A percentile compares a stretch with the other conserved stretches of the same genome.
phyloP scores from a whole-genome alignment of 2,888 invertebrate genomes.

The Mystacides longicornis region DNA sequence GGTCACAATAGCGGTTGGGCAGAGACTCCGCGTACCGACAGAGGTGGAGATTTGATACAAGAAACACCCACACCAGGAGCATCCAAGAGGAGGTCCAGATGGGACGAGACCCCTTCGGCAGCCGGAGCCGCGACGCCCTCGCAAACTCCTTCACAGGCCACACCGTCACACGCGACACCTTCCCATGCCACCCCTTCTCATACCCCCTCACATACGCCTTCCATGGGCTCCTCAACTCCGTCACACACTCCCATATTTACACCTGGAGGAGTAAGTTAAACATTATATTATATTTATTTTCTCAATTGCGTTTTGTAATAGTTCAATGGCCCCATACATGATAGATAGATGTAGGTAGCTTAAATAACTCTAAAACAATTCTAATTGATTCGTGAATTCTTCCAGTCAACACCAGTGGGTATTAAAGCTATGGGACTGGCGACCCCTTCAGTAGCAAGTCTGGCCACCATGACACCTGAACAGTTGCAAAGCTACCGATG shows the following conservation, averaged over 20 bases:
- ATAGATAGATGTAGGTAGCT: no score
- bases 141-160: constrained; percentile 62
- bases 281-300: background rate
- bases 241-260: constrained; percentile 60
- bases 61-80: constrained; percentile 93
- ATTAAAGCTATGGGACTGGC: constrained; percentile 98
- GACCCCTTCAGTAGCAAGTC: constrained; percentile 93
- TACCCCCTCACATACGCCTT: constrained; percentile 53
- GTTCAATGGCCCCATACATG: background rate
- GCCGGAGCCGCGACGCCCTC: constrained; percentile 65
- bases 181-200: constrained; percentile 59
- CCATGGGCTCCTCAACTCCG: constrained; percentile 44
- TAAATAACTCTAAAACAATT: no score
- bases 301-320: background rate
- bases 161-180: constrained; percentile 68
- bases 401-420: constrained; percentile 72
- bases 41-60: constrained; percentile 73
- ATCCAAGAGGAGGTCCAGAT: constrained; percentile 91
- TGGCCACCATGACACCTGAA: constrained; percentile 98
- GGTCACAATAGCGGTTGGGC: constrained; percentile 98
- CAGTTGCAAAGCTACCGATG: constrained; percentile 96
- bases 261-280: constrained; percentile 59
- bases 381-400: no score
- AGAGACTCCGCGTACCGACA: constrained; percentile 94
- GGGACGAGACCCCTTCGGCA: constrained; percentile 96